Evolutionary conservation across 2,113 vertebrate genomes (phyloP).

Genomic region (Neomonachus schauinslandi): DNA sequence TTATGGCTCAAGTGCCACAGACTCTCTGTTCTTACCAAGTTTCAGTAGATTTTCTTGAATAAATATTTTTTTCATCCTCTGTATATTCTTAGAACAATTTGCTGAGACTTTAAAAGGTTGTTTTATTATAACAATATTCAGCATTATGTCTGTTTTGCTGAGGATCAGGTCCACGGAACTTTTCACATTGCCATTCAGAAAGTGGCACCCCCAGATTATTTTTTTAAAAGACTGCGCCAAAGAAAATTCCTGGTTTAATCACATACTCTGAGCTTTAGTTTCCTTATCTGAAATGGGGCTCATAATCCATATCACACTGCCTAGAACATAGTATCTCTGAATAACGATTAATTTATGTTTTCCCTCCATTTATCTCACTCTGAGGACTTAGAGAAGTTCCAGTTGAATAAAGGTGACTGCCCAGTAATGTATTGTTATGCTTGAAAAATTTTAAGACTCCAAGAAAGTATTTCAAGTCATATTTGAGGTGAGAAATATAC

Average conservation of each 20-base stretch:
- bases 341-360: not conserved
- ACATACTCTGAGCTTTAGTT: not conserved
- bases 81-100: not conserved
- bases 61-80: not conserved
- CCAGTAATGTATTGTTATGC: not conserved
- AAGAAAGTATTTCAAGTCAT: slow-evolving; percentile 35
- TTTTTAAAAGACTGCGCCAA: not conserved
- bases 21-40: not conserved
- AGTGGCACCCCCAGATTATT: not conserved
- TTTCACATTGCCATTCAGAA: not conserved
- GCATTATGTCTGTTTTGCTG: not conserved
- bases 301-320: not conserved
- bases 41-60: not conserved
- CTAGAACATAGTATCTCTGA: not conserved
- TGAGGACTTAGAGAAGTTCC: not conserved
- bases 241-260: not conserved
- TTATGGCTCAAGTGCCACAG: not conserved
- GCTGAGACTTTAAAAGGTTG: not conserved
- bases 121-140: not conserved
- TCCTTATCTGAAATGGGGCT: not conserved
- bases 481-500: not conserved
- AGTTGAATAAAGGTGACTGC: not conserved
- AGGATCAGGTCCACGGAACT: not conserved
- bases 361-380: slow-evolving; percentile 2
- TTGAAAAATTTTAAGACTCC: slow-evolving; percentile 38